Base-by-base conservation (phyloP, 2,797 vertebrate species). In the Chrysolophus pictus region DNA sequence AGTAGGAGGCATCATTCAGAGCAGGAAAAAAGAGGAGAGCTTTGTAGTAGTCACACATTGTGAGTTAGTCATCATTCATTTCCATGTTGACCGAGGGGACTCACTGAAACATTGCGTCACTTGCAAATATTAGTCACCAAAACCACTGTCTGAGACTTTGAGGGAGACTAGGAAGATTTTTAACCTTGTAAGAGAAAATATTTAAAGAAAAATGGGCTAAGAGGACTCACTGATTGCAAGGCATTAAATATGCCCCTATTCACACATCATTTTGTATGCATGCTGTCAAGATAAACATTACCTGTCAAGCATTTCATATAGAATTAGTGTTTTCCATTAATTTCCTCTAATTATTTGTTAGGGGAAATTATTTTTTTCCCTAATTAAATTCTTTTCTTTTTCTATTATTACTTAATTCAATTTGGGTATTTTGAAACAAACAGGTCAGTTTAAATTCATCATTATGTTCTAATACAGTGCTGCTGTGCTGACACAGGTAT, bases 11-110 rank as follows among this genome's bases (percentile, higher is more conserved):
- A 69, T 91, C 69, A 55, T 87, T 95, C 84, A 84, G 81, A 89
- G 28, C 46, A 69, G 62, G 81, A 76, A 84, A 76, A 86, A 93
- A 93, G 91, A 83, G 41, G 80, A 88, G 91, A 39, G 55, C 71
- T 88, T 89, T 62, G 41, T 33, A 79, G 72, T 74, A 91, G 76
- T 94, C 85, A 60, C 87, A 94, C 67, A 92, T 90, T 86, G 70
- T 90, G 80, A 9, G 46, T 95, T 95, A 96, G 91, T 96, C 95
- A 91, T 91, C 75, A 15, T 90, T 85, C 95, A 77, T 91, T 71
- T 82, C 68, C 23, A 4, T 75, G 71, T 47, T 84, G 55, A 46
- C 93, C 35, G 82, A 94, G 73, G 46, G 72, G 56, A 73, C 88
- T 83, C 90, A 70, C 49, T 88, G 63, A 65, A 90, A 46, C 53